Base-by-base conservation (phyloP, 2,113 vertebrate genomes). In the Riparia riparia region DNA sequence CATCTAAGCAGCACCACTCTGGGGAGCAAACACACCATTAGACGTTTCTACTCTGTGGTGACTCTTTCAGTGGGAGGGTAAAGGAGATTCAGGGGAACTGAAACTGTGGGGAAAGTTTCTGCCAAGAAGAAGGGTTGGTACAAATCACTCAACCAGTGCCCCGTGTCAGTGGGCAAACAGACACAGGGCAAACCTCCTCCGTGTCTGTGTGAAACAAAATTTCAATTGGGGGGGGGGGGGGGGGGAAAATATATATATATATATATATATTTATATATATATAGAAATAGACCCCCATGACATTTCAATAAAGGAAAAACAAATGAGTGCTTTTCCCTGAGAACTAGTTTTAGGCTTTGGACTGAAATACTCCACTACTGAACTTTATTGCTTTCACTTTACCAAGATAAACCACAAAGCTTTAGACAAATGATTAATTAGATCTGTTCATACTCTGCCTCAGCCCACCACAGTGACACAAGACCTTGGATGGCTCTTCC, bases 1-100 rank as follows among this genome's bases (percentile, higher is more conserved):
- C 45, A 39, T 8, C 19, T 17, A 49, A 66, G 24, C 32, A 44
- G 12, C 29, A 53, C 0, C 0, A 4, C 21, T 70, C 41, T 49
- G 24, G 60, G 56, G 18, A 68, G 10, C 8, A 89, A 84, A 41
- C 8, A 47, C 3, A 49, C 24, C 21, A 15, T 34, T 8, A 51
- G 54, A 34, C 26, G 8, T 32, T 79, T 85, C 28, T 76, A 5
- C 17, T 39, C 3, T 0, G 0, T 49, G 20, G 11, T 49, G 32
- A 13, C 12, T 49, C 26, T 22, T 70, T 44, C 44, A 49, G 26
- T 29, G 19, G 18, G 7, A 53, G 24, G 8, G 12, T 2, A 12
- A 73, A 76, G 76, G 21, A 60, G 4, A 37, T 39, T 60, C 25
- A 47, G 20, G 13, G 18, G 2, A 60, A 37, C 37, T 37, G 37